Evolutionary conservation across 2,797 vertebrate genomes (phyloP).

Genomic region (Euthynnus affinis): DNA sequence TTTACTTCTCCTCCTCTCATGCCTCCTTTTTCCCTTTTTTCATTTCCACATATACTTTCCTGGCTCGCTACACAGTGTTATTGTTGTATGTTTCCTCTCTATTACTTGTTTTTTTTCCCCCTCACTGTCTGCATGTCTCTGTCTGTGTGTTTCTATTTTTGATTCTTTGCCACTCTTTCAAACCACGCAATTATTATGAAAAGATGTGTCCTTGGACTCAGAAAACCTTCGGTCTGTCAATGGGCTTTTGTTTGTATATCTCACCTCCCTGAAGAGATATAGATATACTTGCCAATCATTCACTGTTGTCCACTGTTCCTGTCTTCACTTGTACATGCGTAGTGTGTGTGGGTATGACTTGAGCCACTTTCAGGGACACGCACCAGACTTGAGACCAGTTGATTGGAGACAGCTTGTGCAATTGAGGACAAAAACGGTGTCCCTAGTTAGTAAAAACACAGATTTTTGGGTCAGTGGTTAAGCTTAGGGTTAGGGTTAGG

Average conservation of each 20-base stretch:
- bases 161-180: background rate
- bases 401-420: no score
- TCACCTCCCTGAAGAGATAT: conserved; percentile 25
- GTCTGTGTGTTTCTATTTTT: background rate
- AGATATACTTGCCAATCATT: conserved; percentile 36
- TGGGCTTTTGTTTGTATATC: conserved; percentile 54
- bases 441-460: no score
- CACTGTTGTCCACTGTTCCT: conserved; percentile 34
- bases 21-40: background rate
- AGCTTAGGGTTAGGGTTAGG: no score
- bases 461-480: no score
- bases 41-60: background rate
- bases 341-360: no score
- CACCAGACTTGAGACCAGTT: no score
- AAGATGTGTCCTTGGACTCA: conserved; percentile 51
- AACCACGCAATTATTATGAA: background rate
- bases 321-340: background rate
- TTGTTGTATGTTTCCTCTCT: background rate
- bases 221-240: conserved; percentile 36
- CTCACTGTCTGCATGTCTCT: background rate
- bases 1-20: background rate
- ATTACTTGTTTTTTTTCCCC: no score
- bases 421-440: no score
- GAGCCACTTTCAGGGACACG: no score
- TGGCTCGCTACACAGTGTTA: background rate